A percentile compares a stretch with the other conserved stretches of the same genome.
Evolutionary conservation across 1,140 invertebrate species (phyloP).

Genomic region (Drosophila elegans): DNA sequence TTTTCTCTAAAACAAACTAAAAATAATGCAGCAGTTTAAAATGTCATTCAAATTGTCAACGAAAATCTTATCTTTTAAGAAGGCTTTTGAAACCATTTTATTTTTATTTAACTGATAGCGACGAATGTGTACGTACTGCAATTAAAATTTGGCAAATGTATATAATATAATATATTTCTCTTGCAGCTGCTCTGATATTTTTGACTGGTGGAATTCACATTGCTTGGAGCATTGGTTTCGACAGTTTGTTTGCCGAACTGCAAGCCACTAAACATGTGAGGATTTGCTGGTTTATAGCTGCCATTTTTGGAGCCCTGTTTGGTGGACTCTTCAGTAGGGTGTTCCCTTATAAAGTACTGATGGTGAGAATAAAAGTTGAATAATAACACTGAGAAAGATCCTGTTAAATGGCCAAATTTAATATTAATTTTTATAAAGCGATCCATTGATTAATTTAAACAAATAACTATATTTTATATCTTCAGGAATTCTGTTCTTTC

Average conservation of each 20-base stretch:
- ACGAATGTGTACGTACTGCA: not conserved
- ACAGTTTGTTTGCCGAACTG: constrained; percentile 19
- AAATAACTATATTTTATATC: no score
- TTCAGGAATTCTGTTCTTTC: constrained; percentile 54
- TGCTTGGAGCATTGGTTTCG: constrained; percentile 74
- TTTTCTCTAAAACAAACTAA: not conserved
- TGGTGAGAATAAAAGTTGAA: constrained; percentile 31
- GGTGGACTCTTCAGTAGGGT: constrained; percentile 16
- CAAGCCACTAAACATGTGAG: constrained; percentile 46
- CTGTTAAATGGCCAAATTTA: no score
- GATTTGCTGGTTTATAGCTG: constrained; percentile 60
- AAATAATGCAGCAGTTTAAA: constrained; percentile 1
- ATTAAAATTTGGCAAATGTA: constrained; percentile 3
- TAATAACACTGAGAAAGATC: not conserved
- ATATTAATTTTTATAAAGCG: no score
- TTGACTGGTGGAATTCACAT: constrained; percentile 67
- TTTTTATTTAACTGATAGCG: constrained; percentile 5
- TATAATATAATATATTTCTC: not conserved
- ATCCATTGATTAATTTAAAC: not conserved
- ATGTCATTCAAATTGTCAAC: not conserved
- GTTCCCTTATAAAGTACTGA: constrained; percentile 48
- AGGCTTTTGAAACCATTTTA: not conserved
- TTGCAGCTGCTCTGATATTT: constrained; percentile 58
- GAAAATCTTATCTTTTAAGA: constrained; percentile 1
- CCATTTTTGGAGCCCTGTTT: constrained; percentile 50